Base-by-base conservation (phyloP, 2,888 invertebrate genomes). In the Flexamia atlantica region DNA sequence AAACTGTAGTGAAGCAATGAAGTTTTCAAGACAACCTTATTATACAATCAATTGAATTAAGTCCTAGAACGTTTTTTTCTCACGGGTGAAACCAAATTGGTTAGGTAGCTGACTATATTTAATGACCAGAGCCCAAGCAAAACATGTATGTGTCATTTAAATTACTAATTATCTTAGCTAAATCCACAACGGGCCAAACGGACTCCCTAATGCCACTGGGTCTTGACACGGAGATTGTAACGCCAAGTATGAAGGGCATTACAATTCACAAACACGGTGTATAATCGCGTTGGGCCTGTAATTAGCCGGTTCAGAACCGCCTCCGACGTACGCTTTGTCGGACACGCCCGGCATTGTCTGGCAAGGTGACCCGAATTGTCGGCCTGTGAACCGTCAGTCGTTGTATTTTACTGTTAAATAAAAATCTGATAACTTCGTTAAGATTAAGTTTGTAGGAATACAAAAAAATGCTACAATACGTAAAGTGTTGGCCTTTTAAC, bases 281-380 rank as follows among this genome's bases (percentile, higher is more conserved):
- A n/a, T n/a, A 64, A 64, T 64, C 30, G 14, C 64, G 28, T 14
- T 64, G 28, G 64, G 64, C 64, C 64, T 64, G 30, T 64, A 64
- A 64, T 64, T 64, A 64, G 1, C 28, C 28, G 3, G 64, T 64
- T 64, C 28, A 12, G 64, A 9, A 25, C 28, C 64, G 17, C 9
- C 64, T 28, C 28, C 30, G 30, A 64, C 30, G 64, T 14, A 30
- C 64, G 64, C 64, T 64, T 64, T 64, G 64, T 28, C 30, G 64
- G 64, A 17, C 28, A 64, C 64, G 64, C 28, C 64, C 17, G 14
- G 17, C 17, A 64, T 64, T 64, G 64, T 64, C n/a, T 12, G 14
- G 28, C 28, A 28, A 64, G 64, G 64, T 17, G 14, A 57, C 3
- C 25, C 10, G 57, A 57, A 57, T 57, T 57, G 23, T 3, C 57